phyloP scores from a whole-genome alignment of 2,888 invertebrate genomes.

The Osmoderma eremita region DNA sequence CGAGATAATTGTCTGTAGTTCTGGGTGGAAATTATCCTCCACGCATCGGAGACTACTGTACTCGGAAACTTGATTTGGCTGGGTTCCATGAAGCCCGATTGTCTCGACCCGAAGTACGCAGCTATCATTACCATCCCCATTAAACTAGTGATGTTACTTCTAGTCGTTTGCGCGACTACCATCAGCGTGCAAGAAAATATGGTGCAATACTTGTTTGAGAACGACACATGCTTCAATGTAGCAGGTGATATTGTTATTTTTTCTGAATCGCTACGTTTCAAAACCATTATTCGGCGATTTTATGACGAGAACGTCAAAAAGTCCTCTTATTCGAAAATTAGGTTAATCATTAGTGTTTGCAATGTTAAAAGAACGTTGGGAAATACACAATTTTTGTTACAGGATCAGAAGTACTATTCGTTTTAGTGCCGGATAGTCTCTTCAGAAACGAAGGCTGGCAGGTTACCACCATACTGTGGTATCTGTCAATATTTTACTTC shows the following conservation, averaged over 20 bases:
- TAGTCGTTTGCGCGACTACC: slow-evolving; percentile 15
- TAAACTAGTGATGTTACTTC: slow-evolving; percentile 15
- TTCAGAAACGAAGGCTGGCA: slow-evolving; percentile 36
- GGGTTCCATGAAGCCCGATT: slow-evolving; percentile 38
- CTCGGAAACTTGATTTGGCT: slow-evolving; percentile 37
- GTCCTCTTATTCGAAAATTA: too few relatives aligned
- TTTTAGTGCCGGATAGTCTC: slow-evolving; percentile 43
- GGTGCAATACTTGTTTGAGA: slow-evolving; percentile 1
- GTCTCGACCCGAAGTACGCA: slow-evolving; percentile 34
- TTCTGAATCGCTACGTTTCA: neutral
- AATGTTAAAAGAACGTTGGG: too few relatives aligned
- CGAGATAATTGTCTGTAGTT: too few relatives aligned
- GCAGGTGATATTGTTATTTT: slow-evolving; percentile 50
- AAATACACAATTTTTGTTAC: neutral
- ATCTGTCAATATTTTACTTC: slow-evolving; percentile 33
- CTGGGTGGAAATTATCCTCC: slow-evolving; percentile 35
- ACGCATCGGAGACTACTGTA: slow-evolving; percentile 28
- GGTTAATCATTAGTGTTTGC: too few relatives aligned
- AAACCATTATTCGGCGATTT: neutral
- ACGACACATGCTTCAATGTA: slow-evolving; percentile 49
- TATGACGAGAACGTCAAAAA: too few relatives aligned
- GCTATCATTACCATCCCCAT: slow-evolving; percentile 26
- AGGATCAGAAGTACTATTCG: slow-evolving; percentile 42
- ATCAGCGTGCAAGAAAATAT: slow-evolving; percentile 24
- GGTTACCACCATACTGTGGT: slow-evolving; percentile 39